Base-by-base conservation (phyloP, 2,888 invertebrate species). In the Eurois occulta region DNA sequence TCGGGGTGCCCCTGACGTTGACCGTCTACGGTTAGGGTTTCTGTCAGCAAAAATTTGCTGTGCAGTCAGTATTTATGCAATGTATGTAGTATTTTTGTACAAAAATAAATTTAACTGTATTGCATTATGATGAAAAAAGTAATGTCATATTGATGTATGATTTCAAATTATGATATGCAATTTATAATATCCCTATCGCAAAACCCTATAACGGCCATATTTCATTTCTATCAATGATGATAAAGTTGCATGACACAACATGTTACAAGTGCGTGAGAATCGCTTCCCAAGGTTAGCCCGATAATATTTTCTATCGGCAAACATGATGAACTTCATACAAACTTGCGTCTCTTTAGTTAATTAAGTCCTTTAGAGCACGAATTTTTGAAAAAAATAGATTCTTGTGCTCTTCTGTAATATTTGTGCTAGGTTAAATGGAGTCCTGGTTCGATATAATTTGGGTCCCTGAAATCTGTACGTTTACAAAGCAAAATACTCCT, bases 241-340 rank as follows among this genome's bases (percentile, higher is more conserved):
- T 73, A 60, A 52, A 64, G 64, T 71, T 74, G 58, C 48, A 69
- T 60, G 58, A 24, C 18, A 13, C 24, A 10, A 5, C 62, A 43
- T 48, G 18, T 28, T 46, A 46, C n/a, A n/a, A n/a, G n/a, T n/a
- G n/a, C n/a, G 35, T 21, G 0, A 38, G 28, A 55, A 16, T 10
- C 24, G 18, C 18, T 46, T 28, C 41, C 10, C 8, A 28, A 32
- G 16, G 35, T 2, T 21, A 13, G 13, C 6, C 35, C 11, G 24
- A 24, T 13, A 11, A 28, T 18, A 21, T 48, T 28, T 60, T 60
- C 3, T 18, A 60, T 24, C 1, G 4, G 21, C 5, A 35, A 35
- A 62, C 21, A 11, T 10, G 35, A 35, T 62, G 21, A 35, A 18
- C 32, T 35, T 3, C 60, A 38, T 24, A 38, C 2, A 64, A 64